Conservation (phyloP, 2,888 invertebrate species). For the Papilio demoleus region DNA sequence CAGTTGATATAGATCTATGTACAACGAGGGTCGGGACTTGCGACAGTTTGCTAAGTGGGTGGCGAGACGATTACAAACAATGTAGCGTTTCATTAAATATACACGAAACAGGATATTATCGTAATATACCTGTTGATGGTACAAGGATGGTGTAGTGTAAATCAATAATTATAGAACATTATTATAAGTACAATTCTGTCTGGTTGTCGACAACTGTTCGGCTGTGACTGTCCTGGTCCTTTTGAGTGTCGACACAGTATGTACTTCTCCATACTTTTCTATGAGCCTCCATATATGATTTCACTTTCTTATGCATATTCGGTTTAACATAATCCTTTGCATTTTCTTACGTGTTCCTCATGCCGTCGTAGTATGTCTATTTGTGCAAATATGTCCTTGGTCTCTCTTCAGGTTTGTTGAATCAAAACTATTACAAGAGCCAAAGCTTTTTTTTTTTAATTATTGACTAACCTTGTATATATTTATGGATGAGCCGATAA, state of each 20-base stretch:
- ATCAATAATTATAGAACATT: too few species aligned
- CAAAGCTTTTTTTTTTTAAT: neutral
- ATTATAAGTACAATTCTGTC: neutral
- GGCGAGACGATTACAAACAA: neutral
- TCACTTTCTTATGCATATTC: too few species aligned
- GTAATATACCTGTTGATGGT: neutral
- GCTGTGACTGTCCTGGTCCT: too few species aligned
- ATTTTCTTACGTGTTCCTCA: too few species aligned
- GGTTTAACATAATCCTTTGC: too few species aligned
- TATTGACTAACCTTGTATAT: neutral
- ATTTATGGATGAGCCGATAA: neutral
- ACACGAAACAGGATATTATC: neutral
- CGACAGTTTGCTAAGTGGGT: slow-evolving; percentile 12
- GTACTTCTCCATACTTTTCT: too few species aligned
- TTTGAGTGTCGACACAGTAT: too few species aligned
- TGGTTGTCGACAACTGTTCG: neutral
- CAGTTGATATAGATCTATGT: slow-evolving; percentile 7
- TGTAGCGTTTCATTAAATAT: neutral
- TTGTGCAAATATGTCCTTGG: neutral
- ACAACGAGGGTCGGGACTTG: slow-evolving; percentile 5
- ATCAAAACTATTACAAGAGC: neutral
- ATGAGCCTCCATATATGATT: too few species aligned
- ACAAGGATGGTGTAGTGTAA: neutral
- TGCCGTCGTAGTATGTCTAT: neutral
- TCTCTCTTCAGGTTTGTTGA: too few species aligned